phyloP scores from a whole-genome alignment of 2,888 invertebrate species.

The Falcaria lacertinaria region DNA sequence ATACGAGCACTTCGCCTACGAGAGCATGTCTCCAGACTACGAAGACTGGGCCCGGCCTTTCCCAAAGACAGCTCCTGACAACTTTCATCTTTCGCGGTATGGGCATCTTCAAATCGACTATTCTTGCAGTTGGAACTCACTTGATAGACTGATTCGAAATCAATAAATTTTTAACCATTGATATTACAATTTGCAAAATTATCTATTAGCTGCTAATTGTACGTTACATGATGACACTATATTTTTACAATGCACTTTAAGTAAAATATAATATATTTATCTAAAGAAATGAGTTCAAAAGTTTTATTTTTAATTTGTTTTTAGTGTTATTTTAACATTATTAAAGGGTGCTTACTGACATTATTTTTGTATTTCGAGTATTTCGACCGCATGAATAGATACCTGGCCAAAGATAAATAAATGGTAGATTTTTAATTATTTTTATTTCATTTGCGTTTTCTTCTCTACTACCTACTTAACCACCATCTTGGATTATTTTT shows the following conservation, averaged over 20 bases:
- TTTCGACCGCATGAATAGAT: too few species aligned
- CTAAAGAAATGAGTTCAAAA: slow-evolving; percentile 1
- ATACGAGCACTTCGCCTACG: slow-evolving; percentile 66
- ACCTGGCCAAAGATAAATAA: slow-evolving; percentile 31
- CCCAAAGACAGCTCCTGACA: slow-evolving; percentile 81
- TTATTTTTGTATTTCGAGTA: slow-evolving; percentile 15
- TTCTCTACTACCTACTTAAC: too few species aligned
- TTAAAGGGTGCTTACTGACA: slow-evolving; percentile 13
- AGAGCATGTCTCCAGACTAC: slow-evolving; percentile 68
- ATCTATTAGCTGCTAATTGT: too few species aligned
- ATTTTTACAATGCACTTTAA: neutral
- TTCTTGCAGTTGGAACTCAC: slow-evolving; percentile 89
- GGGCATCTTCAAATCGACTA: slow-evolving; percentile 91
- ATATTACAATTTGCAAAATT: too few species aligned
- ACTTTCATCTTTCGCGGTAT: slow-evolving; percentile 87
- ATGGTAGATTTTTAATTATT: slow-evolving; percentile 8
- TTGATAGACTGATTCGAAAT: slow-evolving; percentile 86
- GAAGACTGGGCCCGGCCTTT: slow-evolving; percentile 86
- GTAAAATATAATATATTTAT: neutral
- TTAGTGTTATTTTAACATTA: neutral
- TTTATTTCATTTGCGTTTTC: neutral
- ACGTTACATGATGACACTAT: neutral
- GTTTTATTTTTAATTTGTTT: neutral
- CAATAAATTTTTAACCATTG: slow-evolving; percentile 31
- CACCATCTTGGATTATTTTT: too few species aligned